Evolutionary conservation across 2,888 invertebrate genomes (phyloP), one percentile per base, ranked within the genome.

Genomic region (Dendrolimus pini): DNA sequence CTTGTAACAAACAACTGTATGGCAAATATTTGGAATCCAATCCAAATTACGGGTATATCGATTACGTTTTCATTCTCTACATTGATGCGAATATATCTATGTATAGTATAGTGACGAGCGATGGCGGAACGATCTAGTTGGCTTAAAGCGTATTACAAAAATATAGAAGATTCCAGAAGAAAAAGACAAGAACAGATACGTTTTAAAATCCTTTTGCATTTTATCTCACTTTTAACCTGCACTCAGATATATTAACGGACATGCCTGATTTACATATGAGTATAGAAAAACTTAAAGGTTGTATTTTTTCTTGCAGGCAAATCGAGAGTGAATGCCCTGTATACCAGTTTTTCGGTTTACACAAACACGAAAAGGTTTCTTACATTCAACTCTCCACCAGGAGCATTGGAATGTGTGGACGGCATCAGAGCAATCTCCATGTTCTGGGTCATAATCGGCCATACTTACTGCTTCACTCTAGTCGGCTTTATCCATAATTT

Each of bases 361-460:
- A 82, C 85, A 0, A 91, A 91, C 64, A 83, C 83, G 0, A 71
- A 74, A 6, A 79, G 84, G 1, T 71, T 89, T 55, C 66, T 90
- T 7, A 72, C 74, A 0, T 82, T 85, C 62, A 78, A 74, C 52
- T 66, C 74, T 1, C 52, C 54, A 0, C 70, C 80, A 7, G 80
- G 78, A 1, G 72, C 85, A 0, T 61, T 91, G 42, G 78, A 83
- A 55, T 91, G 91, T 64, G 68, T 91, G 6, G 83, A 89, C 59
- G 91, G 91, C 2, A 78, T 91, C 52, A 71, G 88, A 62, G 74
- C 82, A 1, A 72, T 91, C 12, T 88, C 88, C 41, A 88, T 89
- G 83, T 62, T 88, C 62, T 91, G 91, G 91, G 82, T 91, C 18
- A 70, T 91, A 1, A 67, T 85, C 0, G 87, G 85, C 0, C 91